Conservation (phyloP, 2,888 invertebrate species). For the Beris morrisii region DNA sequence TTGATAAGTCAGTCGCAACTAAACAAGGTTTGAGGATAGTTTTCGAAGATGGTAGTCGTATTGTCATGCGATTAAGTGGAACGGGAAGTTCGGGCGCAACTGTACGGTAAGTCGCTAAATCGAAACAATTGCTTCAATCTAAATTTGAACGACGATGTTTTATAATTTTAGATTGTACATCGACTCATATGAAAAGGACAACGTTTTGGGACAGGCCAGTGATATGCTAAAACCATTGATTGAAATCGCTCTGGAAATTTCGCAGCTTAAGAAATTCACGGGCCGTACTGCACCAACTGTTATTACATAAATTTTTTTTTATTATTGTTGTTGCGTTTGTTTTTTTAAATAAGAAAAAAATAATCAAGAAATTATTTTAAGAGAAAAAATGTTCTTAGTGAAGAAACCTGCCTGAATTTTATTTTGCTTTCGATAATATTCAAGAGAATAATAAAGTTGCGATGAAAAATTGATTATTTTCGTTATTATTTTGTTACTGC, state of each 20-base stretch:
- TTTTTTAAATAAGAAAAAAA: no score
- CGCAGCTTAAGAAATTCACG: constrained; percentile 80
- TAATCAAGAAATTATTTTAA: no score
- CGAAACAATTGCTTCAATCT: background rate
- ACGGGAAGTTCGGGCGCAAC: constrained; percentile 99
- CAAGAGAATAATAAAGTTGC: no score
- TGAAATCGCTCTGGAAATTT: constrained; percentile 81
- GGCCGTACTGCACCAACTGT: constrained; percentile 92
- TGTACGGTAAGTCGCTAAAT: constrained; percentile 64
- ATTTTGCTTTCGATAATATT: no score
- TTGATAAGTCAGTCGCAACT: constrained; percentile 85
- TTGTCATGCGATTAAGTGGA: constrained; percentile 92
- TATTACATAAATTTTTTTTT: constrained; percentile 71
- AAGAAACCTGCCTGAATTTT: no score
- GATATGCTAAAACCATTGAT: constrained; percentile 84
- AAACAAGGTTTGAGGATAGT: constrained; percentile 92
- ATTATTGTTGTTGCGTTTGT: no score
- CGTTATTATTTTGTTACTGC: no score
- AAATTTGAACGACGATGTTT: background rate
- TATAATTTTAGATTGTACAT: constrained; percentile 72
- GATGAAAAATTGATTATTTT: no score
- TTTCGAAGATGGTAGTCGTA: constrained; percentile 92
- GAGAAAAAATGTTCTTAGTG: no score
- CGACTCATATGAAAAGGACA: constrained; percentile 85
- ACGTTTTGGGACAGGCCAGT: constrained; percentile 67